Conservation (phyloP, 2,888 invertebrate genomes). For the Amblyjoppa proteus region DNA sequence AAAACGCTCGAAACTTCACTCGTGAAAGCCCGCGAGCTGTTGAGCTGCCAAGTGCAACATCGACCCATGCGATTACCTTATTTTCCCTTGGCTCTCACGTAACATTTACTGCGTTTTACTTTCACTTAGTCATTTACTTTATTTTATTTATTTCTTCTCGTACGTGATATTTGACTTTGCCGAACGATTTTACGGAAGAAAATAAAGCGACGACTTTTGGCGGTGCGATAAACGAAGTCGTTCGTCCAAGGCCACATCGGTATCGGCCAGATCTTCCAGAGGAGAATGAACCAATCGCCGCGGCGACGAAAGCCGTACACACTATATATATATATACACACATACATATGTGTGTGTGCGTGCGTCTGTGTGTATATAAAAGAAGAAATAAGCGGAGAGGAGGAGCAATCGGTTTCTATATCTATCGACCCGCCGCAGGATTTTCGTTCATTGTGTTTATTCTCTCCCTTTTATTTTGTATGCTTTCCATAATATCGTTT, state of each 20-base stretch:
- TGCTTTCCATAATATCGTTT: conserved; percentile 8
- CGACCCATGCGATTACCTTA: neutral
- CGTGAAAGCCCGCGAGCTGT: neutral
- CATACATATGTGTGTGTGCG: no score
- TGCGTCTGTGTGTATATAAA: no score
- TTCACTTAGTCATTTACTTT: neutral
- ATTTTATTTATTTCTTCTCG: neutral
- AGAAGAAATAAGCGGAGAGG: neutral
- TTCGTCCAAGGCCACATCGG: neutral
- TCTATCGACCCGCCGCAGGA: conserved; percentile 51
- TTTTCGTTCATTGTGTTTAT: conserved; percentile 31
- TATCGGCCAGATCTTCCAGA: conserved; percentile 19
- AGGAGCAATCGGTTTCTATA: conserved; percentile 15
- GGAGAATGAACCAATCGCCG: conserved; percentile 18
- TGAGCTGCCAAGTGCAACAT: neutral
- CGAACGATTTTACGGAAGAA: neutral
- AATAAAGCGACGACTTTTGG: neutral
- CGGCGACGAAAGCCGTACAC: neutral
- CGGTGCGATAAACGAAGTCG: neutral
- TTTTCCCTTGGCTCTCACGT: neutral
- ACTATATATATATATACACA: no score
- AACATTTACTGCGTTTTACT: neutral
- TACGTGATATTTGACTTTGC: neutral
- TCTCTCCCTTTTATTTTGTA: no score
- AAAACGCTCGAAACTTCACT: conserved; percentile 8